Conservation (phyloP, 2,113 vertebrate species). For the Xenopus tropicalis region DNA sequence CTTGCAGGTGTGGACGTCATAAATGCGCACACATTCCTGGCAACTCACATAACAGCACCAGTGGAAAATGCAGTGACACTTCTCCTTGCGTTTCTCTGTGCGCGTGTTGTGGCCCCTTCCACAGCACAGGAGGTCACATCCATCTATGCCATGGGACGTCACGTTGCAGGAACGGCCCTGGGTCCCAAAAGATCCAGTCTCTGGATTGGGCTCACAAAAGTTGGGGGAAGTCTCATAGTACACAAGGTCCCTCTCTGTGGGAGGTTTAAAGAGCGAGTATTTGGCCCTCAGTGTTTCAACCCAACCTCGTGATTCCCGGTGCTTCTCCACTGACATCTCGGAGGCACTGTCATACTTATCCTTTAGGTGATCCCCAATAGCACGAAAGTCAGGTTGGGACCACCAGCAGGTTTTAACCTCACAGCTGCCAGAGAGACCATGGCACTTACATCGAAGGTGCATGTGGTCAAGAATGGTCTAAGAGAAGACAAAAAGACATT, state of each 20-base stretch:
- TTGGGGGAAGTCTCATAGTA: conserved; percentile 98
- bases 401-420: conserved; percentile 99
- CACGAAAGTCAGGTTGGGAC: conserved; percentile 94
- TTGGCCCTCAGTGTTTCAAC: conserved; percentile 95
- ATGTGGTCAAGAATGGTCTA: conserved; percentile 98
- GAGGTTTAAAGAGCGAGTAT: conserved; percentile 94
- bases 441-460: conserved; percentile 97
- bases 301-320: conserved; percentile 92
- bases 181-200: conserved; percentile 95
- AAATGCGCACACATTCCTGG: conserved; percentile 91
- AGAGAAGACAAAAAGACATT: background rate
- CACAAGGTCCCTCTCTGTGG: conserved; percentile 91
- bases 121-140: conserved; percentile 95
- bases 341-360: conserved; percentile 98
- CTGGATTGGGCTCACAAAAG: conserved; percentile 94
- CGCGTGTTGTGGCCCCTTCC: conserved; percentile 95
- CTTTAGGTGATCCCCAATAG: conserved; percentile 93
- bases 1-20: conserved; percentile 97
- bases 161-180: conserved; percentile 92
- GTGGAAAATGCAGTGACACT: conserved; percentile 98
- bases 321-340: conserved; percentile 97
- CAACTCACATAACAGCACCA: conserved; percentile 99
- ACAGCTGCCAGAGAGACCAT: conserved; percentile 93
- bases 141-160: conserved; percentile 95
- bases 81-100: conserved; percentile 96